Base-by-base conservation (phyloP, 2,797 vertebrate species). In the Sphenodon punctatus region DNA sequence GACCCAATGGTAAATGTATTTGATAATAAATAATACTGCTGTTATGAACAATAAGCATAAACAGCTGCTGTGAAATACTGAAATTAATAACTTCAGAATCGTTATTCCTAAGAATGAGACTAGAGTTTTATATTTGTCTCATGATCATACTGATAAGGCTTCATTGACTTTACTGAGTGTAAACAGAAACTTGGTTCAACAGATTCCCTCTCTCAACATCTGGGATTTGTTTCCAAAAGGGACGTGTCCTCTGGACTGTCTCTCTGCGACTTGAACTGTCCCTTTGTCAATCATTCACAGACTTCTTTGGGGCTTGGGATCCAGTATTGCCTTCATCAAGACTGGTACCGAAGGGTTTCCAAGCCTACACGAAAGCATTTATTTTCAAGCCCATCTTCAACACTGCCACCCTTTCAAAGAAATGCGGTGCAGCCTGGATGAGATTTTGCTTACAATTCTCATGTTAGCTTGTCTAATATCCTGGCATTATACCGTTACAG, bases 221-320 rank as follows among this genome's bases (percentile, higher is more conserved):
- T 6, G 55, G 60, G 56, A 81, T 75, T 86, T 63, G 69, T 89
- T 90, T 88, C 69, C 66, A 82, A 88, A 94, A 91, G 66, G 65
- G 69, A 78, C 84, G 82, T 88, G 86, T 66, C 83, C 85, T 71
- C 65, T 7, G 39, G 88, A 48, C 3, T 75, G 68, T 46, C 78
- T 78, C 78, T 81, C 8, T 48, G 67, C 70, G 65, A 83, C 85
- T 51, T 8, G 55, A 66, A 70, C 65, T 67, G 73, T 10, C 75
- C 46, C 10, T 7, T 67, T 22, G 91, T 95, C 90, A 95, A 89
- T 95, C 80, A 94, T 95, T 95, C 92, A 95, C 93, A 1, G 7
- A 58, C 55, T 1, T 0, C 55, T 80, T 55, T 1, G 1, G 74
- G 68, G 49, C 0, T 4, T 15, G 38, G 71, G 49, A 55, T 71